Percentiles rank a stretch among this genome's conserved stretches.
These are phyloP conservation scores for Cettia cetti DNA, from an alignment of 2,113 vertebrate species.

Conservation along the genomic window DNA sequence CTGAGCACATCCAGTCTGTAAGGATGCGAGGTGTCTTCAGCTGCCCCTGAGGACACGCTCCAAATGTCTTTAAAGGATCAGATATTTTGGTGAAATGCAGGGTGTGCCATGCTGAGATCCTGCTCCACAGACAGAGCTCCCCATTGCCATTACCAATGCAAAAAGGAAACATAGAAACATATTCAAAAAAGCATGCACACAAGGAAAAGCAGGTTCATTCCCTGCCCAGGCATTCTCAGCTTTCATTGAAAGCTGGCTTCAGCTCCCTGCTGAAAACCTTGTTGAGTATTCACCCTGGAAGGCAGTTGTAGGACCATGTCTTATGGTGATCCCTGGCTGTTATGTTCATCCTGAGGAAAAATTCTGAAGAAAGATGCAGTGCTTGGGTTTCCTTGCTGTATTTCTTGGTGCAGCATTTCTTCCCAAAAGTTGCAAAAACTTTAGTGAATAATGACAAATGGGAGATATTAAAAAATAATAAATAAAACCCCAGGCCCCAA, in stretches of 20 bases:
- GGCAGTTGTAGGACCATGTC: neutral
- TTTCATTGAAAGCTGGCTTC: neutral
- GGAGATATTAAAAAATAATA: neutral
- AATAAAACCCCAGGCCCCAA: neutral
- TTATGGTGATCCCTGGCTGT: neutral
- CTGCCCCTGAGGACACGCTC: neutral
- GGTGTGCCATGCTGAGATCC: neutral
- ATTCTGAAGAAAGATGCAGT: neutral
- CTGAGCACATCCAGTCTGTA: neutral
- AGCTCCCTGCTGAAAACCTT: neutral
- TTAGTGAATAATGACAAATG: neutral
- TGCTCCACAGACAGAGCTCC: neutral
- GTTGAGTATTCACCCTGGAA: neutral
- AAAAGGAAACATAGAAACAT: neutral
- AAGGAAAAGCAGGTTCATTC: neutral
- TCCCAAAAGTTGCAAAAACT: neutral
- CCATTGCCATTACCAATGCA: neutral
- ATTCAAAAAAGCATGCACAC: accelerated
- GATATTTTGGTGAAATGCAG: neutral
- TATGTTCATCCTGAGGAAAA: neutral
- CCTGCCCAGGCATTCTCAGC: neutral
- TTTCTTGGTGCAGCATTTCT: neutral
- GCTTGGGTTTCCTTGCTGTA: accelerated
- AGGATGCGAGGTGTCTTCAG: neutral
- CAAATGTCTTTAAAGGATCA: neutral